These are phyloP conservation scores for Drosophila quinaria DNA, from an alignment of 2,888 invertebrate species.

Conservation along the genomic window DNA sequence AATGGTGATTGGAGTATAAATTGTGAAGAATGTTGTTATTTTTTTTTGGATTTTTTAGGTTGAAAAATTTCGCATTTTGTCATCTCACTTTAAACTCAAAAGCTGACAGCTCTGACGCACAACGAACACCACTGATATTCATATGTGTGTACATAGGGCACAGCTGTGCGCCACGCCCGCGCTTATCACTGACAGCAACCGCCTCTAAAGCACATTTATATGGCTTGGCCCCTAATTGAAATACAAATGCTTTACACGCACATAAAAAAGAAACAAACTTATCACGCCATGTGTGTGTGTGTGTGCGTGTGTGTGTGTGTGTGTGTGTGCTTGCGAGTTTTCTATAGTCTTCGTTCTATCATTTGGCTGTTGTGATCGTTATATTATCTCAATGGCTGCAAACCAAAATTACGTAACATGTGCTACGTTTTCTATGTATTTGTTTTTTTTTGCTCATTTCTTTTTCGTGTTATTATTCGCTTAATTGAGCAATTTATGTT, in stretches of 20 bases:
- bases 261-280: slow-evolving; percentile 18
- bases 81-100: background rate
- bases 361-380: slow-evolving; percentile 41
- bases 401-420: slow-evolving; percentile 54
- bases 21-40: no score
- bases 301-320: background rate
- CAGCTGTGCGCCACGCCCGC: slow-evolving; percentile 57
- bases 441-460: slow-evolving; percentile 6
- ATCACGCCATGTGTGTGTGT: slow-evolving; percentile 1
- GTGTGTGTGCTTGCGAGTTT: slow-evolving; percentile 3
- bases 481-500: slow-evolving; percentile 26
- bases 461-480: slow-evolving; percentile 8
- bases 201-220: slow-evolving; percentile 31
- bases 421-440: slow-evolving; percentile 26
- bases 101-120: background rate
- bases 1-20: no score
- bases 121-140: background rate
- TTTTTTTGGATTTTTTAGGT: no score
- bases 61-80: no score
- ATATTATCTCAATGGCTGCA: slow-evolving; percentile 42
- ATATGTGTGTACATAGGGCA: background rate
- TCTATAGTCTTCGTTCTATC: slow-evolving; percentile 10
- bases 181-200: slow-evolving; percentile 55
- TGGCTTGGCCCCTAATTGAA: slow-evolving; percentile 37
- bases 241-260: slow-evolving; percentile 19